Base-by-base conservation (phyloP, 2,888 invertebrate species). In the Zhengitettix transpicula region DNA sequence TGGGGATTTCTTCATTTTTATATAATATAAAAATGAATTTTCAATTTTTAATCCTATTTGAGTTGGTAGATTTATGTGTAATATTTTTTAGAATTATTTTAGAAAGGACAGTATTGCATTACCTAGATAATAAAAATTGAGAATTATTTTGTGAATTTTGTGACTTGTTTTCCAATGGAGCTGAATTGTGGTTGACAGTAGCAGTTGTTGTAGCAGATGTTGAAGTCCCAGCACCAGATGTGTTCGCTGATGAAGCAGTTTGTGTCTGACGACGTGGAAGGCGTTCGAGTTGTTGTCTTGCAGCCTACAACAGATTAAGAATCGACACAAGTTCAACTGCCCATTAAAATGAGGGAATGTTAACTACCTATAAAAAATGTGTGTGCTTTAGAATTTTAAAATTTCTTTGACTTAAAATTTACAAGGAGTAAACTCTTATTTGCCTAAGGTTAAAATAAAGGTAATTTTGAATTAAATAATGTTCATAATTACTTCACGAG, bases 261-360 rank as follows among this genome's bases (percentile, higher is more conserved):
- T 85, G 87, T 59, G 84, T 83, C 67, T 84, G 84, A 68, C 93
- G 83, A 67, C 92, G 82, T 67, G 93, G 93, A 73, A 92, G 79
- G 64, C 93, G 81, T 75, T 94, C 93, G 70, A 93, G 75, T 74
- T 92, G 91, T 75, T 92, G 92, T 66, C 93, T 83, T 64, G 87
- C 87, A 69, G 86, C 87, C 85, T 87, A 75, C 57, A 67, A 66
- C 42, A 55, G 58, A 17, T 41, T 40, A 56, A 40, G 52, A 55
- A 62, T 44, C 58, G 54, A 63, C 47, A 58, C 59, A 59, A 57
- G 60, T 58, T 59, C 59, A 59, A 56, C 59, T 56, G 59, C 51
- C 55, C 59, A 59, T 15, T 16, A 17, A 16, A 53, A 53, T 16
- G n/a, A n/a, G 16, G 9, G 28, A 53, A 28, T 47, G 1, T n/a